Evolutionary conservation across 2,113 vertebrate genomes (phyloP).

Genomic region (Pomatorhinus ruficollis): DNA sequence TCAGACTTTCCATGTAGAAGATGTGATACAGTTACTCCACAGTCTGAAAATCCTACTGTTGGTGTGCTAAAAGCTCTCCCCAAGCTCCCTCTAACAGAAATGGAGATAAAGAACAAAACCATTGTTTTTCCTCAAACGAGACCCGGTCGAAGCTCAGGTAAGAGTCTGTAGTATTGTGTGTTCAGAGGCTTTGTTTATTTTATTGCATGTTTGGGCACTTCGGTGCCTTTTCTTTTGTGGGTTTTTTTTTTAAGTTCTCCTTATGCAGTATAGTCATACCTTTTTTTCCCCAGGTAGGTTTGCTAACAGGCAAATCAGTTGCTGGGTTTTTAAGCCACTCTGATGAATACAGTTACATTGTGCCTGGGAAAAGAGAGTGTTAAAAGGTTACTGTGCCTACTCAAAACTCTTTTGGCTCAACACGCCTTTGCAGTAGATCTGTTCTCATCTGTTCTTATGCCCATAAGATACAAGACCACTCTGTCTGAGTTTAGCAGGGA

Average conservation of each 20-base stretch:
- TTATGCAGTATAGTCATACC: background rate
- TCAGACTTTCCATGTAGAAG: slow-evolving; percentile 43
- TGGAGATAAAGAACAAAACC: slow-evolving; percentile 84
- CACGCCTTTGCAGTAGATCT: background rate
- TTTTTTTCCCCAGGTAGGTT: background rate
- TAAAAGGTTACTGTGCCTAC: background rate
- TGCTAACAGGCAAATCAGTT: background rate
- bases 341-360: background rate
- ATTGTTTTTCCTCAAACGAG: slow-evolving; percentile 82
- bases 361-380: background rate
- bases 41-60: slow-evolving; percentile 70
- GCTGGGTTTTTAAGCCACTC: background rate
- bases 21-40: slow-evolving; percentile 47
- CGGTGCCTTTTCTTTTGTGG: background rate
- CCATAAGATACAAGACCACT: background rate
- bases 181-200: background rate
- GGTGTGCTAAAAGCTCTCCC: slow-evolving; percentile 61
- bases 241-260: background rate
- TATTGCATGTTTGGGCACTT: background rate
- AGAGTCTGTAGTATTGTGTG: background rate
- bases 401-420: background rate
- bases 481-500: background rate
- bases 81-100: slow-evolving; percentile 50
- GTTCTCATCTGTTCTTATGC: background rate
- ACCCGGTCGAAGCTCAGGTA: slow-evolving; percentile 87